Base-by-base conservation (phyloP, 2,797 vertebrate species). In the Vireo griseus region DNA sequence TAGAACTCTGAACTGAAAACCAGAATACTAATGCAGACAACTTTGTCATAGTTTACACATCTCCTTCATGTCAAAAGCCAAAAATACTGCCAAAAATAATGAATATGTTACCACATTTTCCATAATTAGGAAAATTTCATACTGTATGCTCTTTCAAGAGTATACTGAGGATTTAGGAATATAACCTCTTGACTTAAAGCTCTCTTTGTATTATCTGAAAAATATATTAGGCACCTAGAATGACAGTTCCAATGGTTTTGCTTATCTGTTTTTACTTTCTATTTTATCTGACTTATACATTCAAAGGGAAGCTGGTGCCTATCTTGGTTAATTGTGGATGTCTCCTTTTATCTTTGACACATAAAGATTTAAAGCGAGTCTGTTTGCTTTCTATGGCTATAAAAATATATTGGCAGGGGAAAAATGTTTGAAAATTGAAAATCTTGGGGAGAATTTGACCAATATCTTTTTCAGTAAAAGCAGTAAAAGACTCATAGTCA, bases 51-150 rank as follows among this genome's bases (percentile, higher is more conserved):
- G 33, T 37, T 92, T 55, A 52, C 91, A 59, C 84, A 73, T 91
- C 35, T 78, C 55, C 81, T 87, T 88, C 44, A 76, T 13, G 44
- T 26, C 63, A 85, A 82, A 78, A 96, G 48, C 58, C 78, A 96
- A 90, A 90, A 88, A 69, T 74, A 37, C 33, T 94, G 62, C 72
- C 94, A 79, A 88, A 94, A 89, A 95, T 95, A 97, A 94, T 84
- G 16, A 90, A 48, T 75, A 75, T 72, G 33, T 92, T 63, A 7
- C 82, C 26, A 5, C 11, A 22, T 52, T 86, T 92, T 71, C 31
- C 71, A 58, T 65, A 87, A 79, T 81, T 62, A 95, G 76, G 76
- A 77, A 96, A 96, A 91, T 90, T 76, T 77, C 91, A 82, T 86
- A 31, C 67, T 42, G 11, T 50, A 25, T 78, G 74, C 44, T 97